Conservation (phyloP, 1,140 invertebrate genomes). For the Philopotamus ludificatus region DNA sequence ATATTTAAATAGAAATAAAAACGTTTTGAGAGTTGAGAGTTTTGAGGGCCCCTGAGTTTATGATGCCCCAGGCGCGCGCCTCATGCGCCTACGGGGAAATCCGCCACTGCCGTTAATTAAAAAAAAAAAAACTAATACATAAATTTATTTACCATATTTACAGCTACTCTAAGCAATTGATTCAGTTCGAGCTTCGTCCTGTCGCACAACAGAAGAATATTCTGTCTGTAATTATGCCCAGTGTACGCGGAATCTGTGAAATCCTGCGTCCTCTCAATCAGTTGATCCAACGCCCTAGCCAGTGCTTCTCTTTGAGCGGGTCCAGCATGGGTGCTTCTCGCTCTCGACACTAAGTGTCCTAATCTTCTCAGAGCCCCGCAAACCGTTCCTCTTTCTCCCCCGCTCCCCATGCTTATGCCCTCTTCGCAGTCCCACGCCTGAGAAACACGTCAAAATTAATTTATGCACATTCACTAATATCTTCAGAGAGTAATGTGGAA, state of each 20-base stretch:
- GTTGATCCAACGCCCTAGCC: slow-evolving; percentile 78
- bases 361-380: slow-evolving; percentile 52
- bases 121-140: not conserved
- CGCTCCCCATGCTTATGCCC: slow-evolving; percentile 48
- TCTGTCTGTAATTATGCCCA: slow-evolving; percentile 93
- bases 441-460: slow-evolving; percentile 2
- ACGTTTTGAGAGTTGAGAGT: too few species aligned
- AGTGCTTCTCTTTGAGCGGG: slow-evolving; percentile 71
- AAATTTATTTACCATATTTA: slow-evolving; percentile 70
- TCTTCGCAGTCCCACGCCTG: slow-evolving; percentile 39
- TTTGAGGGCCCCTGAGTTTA: too few species aligned
- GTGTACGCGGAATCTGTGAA: slow-evolving; percentile 99
- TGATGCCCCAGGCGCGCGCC: too few species aligned
- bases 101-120: not conserved
- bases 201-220: slow-evolving; percentile 88
- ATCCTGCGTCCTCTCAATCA: slow-evolving; percentile 95
- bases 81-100: too few species aligned
- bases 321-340: slow-evolving; percentile 55
- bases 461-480: not conserved
- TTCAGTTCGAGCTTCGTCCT: slow-evolving; percentile 82
- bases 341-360: slow-evolving; percentile 50
- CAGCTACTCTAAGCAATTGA: slow-evolving; percentile 79
- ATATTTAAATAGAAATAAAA: too few species aligned
- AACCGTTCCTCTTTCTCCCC: slow-evolving; percentile 48
- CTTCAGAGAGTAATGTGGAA: slow-evolving; percentile 2